Base-by-base conservation (phyloP, 2,888 invertebrate genomes). In the Acanthopleura granulata region DNA sequence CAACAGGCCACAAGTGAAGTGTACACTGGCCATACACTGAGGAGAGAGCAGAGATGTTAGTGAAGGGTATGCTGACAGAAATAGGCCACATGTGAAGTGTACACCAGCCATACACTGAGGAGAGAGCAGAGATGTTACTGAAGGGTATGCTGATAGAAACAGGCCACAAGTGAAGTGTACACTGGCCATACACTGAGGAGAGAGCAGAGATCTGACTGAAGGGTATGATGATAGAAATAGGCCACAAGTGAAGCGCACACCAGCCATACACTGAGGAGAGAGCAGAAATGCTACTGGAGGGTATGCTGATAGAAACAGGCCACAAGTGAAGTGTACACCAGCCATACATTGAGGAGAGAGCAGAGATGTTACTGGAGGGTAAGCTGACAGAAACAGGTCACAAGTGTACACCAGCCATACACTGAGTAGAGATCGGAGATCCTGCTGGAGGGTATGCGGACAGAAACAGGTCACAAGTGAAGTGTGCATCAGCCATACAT, bases 21-120 rank as follows among this genome's bases (percentile, higher is more conserved):
- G 87, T 91, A 1, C 91, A 92, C 82, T 91, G 92, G 81, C 86
- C 90, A 18, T 88, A 91, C 81, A 87, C 92, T 61, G 79, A 81
- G 22, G 73, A 75, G n/a, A 74, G 74, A 18, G 73, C 77, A 62
- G 71, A 79, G 62, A 25, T 85, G 6, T 57, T 84, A n/a, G 51
- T 89, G 16, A 84, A 88, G 72, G 84, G 83, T 69, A 74, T 88
- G 78, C 76, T 89, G n/a, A 66, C 81, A 40, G 89, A 89, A 77
- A 87, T 87, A n/a, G 86, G 86, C 18, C 87, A 86, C 78, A 85
- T 82, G 72, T 40, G 40, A 40, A 9, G 40, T 40, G 40, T 40
- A 40, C 91, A 92, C 82, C 91, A 92, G 81, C 86, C 90, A 18
- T 88, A 91, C 81, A 87, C 92, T 62, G 80, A 81, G 22, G 74